phyloP scores from a whole-genome alignment of 1,140 invertebrate genomes.

The Drosophila repleta region DNA sequence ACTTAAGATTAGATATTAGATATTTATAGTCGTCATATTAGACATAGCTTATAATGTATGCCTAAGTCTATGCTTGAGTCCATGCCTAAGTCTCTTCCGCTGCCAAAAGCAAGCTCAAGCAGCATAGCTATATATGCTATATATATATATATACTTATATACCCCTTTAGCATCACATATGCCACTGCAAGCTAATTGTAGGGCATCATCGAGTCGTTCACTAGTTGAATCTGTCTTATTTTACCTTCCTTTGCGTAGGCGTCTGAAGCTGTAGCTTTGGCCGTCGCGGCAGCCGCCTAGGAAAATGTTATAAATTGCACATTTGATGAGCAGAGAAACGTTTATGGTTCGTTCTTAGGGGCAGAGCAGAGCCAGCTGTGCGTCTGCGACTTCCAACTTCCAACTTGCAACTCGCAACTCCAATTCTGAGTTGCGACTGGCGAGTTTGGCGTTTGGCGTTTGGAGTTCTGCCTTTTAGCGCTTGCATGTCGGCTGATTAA shows the following conservation, averaged over 20 bases:
- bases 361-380: conserved; percentile 42
- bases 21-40: no score
- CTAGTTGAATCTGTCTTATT: neutral
- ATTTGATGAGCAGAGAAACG: conserved; percentile 80
- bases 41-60: no score
- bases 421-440: neutral
- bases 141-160: no score
- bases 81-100: no score
- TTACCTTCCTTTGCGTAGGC: conserved; percentile 63
- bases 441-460: neutral
- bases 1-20: no score
- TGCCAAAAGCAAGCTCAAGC: no score
- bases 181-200: no score
- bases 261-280: conserved; percentile 50
- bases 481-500: conserved; percentile 81
- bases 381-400: neutral
- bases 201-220: no score
- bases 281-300: conserved; percentile 30
- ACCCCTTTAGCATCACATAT: no score
- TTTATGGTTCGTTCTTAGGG: conserved; percentile 69
- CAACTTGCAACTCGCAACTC: neutral
- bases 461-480: conserved; percentile 72
- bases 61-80: no score
- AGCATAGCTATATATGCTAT: no score
- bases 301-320: conserved; percentile 77